Evolutionary conservation across 2,888 invertebrate genomes (phyloP).

Genomic region (Notocelia uddmanniana): DNA sequence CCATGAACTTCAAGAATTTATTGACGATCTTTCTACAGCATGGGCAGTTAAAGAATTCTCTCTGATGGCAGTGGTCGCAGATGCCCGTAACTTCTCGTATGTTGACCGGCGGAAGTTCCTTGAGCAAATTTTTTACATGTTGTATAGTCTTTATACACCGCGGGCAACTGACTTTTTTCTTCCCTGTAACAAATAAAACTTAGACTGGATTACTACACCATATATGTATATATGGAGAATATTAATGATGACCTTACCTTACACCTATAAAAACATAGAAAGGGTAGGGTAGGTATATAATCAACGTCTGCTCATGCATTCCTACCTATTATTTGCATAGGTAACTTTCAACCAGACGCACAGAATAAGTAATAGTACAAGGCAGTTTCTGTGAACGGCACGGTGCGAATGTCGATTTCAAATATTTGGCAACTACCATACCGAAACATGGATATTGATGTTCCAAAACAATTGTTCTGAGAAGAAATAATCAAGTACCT

Average conservation of each 20-base stretch:
- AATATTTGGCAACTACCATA: background rate
- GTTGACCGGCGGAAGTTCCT: slow-evolving; percentile 55
- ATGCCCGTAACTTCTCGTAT: slow-evolving; percentile 19
- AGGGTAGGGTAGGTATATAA: too few relatives aligned
- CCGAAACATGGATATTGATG: background rate
- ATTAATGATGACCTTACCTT: too few relatives aligned
- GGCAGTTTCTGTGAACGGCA: too few relatives aligned
- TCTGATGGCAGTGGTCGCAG: slow-evolving; percentile 16
- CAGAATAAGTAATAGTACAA: too few relatives aligned
- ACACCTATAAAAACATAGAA: too few relatives aligned
- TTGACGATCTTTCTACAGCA: slow-evolving; percentile 6
- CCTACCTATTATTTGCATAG: too few relatives aligned
- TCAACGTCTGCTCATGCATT: too few relatives aligned
- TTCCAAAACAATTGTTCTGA: background rate
- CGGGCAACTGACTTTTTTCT: slow-evolving; percentile 61
- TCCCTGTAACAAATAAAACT: slow-evolving; percentile 53
- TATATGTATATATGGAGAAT: too few relatives aligned
- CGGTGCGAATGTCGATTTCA: too few relatives aligned
- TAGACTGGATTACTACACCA: too few relatives aligned
- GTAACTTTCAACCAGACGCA: too few relatives aligned
- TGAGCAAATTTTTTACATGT: slow-evolving; percentile 59
- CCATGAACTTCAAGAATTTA: slow-evolving; percentile 10
- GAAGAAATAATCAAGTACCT: slow-evolving; percentile 52
- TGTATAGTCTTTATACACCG: slow-evolving; percentile 65
- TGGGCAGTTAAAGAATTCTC: background rate